Conservation (phyloP, 2,888 invertebrate species). For the Muscina levida region DNA sequence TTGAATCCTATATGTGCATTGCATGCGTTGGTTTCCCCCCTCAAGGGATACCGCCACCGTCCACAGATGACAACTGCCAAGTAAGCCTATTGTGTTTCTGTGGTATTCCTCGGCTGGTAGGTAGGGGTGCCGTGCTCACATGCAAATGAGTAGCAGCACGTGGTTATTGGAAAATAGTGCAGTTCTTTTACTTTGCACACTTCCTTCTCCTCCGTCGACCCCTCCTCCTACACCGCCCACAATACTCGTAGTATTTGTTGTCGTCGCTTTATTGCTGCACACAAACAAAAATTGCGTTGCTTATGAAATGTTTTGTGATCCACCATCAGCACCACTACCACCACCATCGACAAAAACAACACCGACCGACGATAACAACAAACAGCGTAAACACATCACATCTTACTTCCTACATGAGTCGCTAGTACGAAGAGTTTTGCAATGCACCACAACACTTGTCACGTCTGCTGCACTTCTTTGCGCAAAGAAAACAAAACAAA, state of each 20-base stretch:
- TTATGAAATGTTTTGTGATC: slow-evolving; percentile 43
- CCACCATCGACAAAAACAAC: neutral
- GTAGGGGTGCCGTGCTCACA: neutral
- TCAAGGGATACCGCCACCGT: too few species aligned
- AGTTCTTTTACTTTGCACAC: slow-evolving; percentile 46
- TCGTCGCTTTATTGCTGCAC: neutral
- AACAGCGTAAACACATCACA: neutral
- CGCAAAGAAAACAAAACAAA: slow-evolving; percentile 39
- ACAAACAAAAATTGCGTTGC: slow-evolving; percentile 54
- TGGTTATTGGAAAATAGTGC: slow-evolving; percentile 59
- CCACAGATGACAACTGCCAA: too few species aligned
- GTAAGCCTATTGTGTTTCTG: too few species aligned
- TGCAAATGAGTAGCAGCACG: slow-evolving; percentile 50
- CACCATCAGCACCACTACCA: too few species aligned
- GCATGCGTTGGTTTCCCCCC: too few species aligned
- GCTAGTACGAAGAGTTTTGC: neutral
- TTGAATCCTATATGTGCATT: too few species aligned
- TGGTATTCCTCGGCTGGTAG: too few species aligned
- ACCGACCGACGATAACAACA: neutral
- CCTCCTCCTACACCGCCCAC: slow-evolving; percentile 35
- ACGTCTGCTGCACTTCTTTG: slow-evolving; percentile 39
- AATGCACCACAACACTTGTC: slow-evolving; percentile 51
- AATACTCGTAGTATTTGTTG: neutral
- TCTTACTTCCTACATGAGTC: neutral
- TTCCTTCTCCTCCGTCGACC: slow-evolving; percentile 52